Conservation (phyloP, 2,113 vertebrate species). For the Tenebrosternarchus preto region DNA sequence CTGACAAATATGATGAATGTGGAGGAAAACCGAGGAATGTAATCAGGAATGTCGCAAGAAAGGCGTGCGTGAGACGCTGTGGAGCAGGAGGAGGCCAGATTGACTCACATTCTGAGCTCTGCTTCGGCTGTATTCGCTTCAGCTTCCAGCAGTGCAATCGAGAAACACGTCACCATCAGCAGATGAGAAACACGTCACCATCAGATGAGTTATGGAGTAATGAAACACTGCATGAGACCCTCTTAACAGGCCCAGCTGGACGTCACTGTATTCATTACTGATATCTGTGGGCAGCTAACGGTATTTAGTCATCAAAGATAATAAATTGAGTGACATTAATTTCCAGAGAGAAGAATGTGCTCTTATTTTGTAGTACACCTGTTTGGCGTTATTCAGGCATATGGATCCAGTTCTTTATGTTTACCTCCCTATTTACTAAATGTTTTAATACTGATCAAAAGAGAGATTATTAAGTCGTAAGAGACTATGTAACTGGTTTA, state of each 20-base stretch:
- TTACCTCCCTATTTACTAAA: neutral
- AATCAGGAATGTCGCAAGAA: conserved; percentile 70
- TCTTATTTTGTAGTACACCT: too few species aligned
- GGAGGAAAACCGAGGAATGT: conserved; percentile 70
- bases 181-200: conserved; percentile 53
- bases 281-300: neutral
- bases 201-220: conserved; percentile 37
- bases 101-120: conserved; percentile 73
- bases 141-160: too few species aligned
- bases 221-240: neutral
- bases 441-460: neutral
- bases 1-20: conserved; percentile 71
- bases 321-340: neutral
- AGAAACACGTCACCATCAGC: conserved; percentile 55
- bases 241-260: conserved; percentile 11
- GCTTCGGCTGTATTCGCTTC: conserved; percentile 55
- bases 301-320: neutral
- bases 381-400: too few species aligned
- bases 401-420: neutral
- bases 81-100: conserved; percentile 59
- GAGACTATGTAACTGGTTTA: conserved; percentile 1
- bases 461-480: too few species aligned
- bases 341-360: neutral
- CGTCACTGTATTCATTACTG: conserved; percentile 2
- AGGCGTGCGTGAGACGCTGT: conserved; percentile 52